These are phyloP conservation scores for Sinosuthora webbiana DNA, from an alignment of 2,113 vertebrate genomes.

Conservation along the genomic window DNA sequence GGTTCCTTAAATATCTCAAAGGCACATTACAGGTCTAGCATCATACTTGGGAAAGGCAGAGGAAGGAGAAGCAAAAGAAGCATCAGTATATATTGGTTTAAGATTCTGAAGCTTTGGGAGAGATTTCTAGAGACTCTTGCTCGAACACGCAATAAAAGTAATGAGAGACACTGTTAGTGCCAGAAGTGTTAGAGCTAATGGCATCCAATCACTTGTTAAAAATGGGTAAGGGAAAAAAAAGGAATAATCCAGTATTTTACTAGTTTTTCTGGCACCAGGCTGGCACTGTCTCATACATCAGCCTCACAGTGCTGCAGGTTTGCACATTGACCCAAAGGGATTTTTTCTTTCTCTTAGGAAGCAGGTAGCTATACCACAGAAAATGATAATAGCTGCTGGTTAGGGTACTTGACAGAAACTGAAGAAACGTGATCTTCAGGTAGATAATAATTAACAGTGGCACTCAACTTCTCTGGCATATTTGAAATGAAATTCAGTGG, in stretches of 20 bases:
- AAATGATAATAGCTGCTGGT: background rate
- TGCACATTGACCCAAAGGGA: background rate
- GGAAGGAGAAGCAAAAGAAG: background rate
- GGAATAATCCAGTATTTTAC: background rate
- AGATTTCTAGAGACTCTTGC: background rate
- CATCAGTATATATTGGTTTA: background rate
- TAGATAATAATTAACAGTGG: background rate
- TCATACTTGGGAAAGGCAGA: background rate
- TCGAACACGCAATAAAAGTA: background rate
- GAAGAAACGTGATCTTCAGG: background rate
- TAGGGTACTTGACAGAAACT: background rate
- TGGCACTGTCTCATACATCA: background rate
- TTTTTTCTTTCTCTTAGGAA: background rate
- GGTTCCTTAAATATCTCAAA: background rate
- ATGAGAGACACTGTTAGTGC: background rate
- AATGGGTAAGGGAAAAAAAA: background rate
- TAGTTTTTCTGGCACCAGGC: background rate
- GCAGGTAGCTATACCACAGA: background rate
- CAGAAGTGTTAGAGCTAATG: background rate
- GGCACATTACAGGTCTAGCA: background rate
- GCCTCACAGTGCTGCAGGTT: background rate
- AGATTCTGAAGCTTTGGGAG: background rate
- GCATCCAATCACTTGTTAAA: background rate
- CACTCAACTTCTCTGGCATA: background rate
- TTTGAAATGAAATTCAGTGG: background rate